A percentile compares a stretch with the other conserved stretches of the same genome.
Evolutionary conservation across 2,888 invertebrate species (phyloP).

Genomic region (Myopa tessellatipennis): DNA sequence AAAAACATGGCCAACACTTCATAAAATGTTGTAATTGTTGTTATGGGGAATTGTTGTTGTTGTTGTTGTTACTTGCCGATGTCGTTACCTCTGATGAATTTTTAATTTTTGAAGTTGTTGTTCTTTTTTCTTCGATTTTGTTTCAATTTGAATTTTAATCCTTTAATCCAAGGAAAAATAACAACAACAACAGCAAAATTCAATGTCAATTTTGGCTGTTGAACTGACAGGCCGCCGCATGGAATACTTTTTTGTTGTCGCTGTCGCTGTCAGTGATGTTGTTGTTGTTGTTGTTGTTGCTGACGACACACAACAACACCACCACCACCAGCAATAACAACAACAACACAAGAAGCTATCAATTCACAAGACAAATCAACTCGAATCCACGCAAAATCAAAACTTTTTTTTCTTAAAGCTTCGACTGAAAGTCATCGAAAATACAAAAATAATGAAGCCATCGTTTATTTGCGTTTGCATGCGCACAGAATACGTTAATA

Average conservation of each 20-base stretch:
- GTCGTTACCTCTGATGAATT: not conserved
- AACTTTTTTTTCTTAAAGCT: conserved; percentile 45
- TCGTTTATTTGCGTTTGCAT: conserved; percentile 44
- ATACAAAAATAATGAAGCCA: conserved; percentile 50
- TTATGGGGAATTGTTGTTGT: not conserved
- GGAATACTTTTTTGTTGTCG: conserved; percentile 38
- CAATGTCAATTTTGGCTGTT: conserved; percentile 51
- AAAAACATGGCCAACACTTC: not conserved
- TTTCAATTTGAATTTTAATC: not conserved
- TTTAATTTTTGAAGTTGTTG: conserved; percentile 9
- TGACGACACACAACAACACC: conserved; percentile 1
- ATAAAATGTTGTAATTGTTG: not conserved
- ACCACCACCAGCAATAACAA: not conserved
- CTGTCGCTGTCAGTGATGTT: conserved; percentile 26
- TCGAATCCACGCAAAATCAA: not conserved
- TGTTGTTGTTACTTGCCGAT: not conserved
- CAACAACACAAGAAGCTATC: conserved; percentile 13
- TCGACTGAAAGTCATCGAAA: conserved; percentile 39
- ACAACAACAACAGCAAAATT: conserved; percentile 44
- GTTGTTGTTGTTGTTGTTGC: not conserved
- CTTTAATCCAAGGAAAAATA: not conserved
- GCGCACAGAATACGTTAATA: conserved; percentile 25
- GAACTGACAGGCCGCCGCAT: conserved; percentile 3
- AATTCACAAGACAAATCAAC: conserved; percentile 12
- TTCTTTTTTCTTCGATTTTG: not conserved